Conservation (phyloP, 2,888 invertebrate species). For the Muschampia plurimacula region DNA sequence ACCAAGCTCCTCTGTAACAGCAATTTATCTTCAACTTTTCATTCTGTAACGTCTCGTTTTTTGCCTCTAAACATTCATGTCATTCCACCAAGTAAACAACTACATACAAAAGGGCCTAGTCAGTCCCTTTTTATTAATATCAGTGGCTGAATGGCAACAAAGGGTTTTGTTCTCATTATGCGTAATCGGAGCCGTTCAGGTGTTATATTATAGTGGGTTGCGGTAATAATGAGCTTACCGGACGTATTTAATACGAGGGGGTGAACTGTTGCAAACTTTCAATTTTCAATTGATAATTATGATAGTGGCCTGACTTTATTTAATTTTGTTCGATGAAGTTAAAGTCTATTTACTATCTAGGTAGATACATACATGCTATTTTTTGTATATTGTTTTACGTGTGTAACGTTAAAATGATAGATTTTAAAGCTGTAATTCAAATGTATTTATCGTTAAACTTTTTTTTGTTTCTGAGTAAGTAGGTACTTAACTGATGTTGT, state of each 20-base stretch:
- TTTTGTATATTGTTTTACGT: too few relatives aligned
- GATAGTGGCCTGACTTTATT: not conserved
- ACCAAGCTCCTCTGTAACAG: constrained; percentile 49
- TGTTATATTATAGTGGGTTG: constrained; percentile 73
- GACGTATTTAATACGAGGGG: constrained; percentile 13
- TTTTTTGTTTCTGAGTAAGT: too few relatives aligned
- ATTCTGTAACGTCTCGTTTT: constrained; percentile 67
- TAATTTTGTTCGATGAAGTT: too few relatives aligned
- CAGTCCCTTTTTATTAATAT: constrained; percentile 81
- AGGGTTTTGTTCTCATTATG: constrained; percentile 77
- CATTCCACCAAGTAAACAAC: constrained; percentile 77
- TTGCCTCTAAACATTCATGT: constrained; percentile 76
- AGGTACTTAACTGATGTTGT: too few relatives aligned
- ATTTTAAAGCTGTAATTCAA: too few relatives aligned
- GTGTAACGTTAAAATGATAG: too few relatives aligned
- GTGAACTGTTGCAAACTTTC: constrained; percentile 12
- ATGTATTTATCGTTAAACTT: too few relatives aligned
- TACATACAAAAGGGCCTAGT: constrained; percentile 66
- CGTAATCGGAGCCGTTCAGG: constrained; percentile 78
- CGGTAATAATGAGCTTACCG: constrained; percentile 68
- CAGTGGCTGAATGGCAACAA: constrained; percentile 77
- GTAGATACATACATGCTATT: too few relatives aligned
- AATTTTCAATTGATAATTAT: not conserved
- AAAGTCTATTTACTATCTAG: too few relatives aligned
- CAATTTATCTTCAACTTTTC: constrained; percentile 51